Base-by-base conservation (phyloP, 2,797 vertebrate genomes). In the Anguilla pacifica region DNA sequence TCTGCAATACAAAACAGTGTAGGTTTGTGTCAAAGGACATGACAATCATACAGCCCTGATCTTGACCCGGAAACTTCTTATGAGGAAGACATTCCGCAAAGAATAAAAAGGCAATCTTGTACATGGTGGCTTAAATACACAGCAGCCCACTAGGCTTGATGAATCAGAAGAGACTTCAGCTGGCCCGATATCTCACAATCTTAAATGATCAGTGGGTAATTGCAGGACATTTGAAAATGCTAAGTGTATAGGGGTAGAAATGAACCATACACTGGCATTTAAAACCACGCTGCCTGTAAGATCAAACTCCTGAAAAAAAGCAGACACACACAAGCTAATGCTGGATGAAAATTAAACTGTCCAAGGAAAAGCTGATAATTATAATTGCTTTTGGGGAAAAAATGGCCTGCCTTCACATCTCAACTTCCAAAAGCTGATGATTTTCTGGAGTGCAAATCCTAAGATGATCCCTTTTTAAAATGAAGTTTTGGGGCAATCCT, bases 231-330 rank as follows among this genome's bases (percentile, higher is more conserved):
- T 17, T 39, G 2, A 64, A 25, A 85, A 61, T 67, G 6, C 31
- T n/a, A 67, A 64, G 35, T 43, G 31, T 39, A 17, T 51, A 59
- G 39, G 87, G 53, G 74, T 39, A 83, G 86, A 64, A 81, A n/a
- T 86, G 86, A 87, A 88, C 87, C 88, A 55, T 83, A 83, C 2
- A 49, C 49, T 86, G 59, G 82, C 90, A 90, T 49, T 86, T 86
- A 85, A 77, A 67, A 82, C 25, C 53, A 57, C 85, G 61, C 61
- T 74, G 64, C 49, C 85, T 72, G 83, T 59, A n/a, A 82, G 83
- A 70, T 87, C 49, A 82, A 83, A 70, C 86, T 83, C 85, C 88
- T 86, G 39, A 85, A 85, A 87, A 84, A 85, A 85, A 11, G 22
- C 74, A 64, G 57, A 49, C 1, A 28, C 55, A 79, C 55, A 89